Evolutionary conservation across 2,113 vertebrate genomes (phyloP).

Genomic region (Lagopus muta): DNA sequence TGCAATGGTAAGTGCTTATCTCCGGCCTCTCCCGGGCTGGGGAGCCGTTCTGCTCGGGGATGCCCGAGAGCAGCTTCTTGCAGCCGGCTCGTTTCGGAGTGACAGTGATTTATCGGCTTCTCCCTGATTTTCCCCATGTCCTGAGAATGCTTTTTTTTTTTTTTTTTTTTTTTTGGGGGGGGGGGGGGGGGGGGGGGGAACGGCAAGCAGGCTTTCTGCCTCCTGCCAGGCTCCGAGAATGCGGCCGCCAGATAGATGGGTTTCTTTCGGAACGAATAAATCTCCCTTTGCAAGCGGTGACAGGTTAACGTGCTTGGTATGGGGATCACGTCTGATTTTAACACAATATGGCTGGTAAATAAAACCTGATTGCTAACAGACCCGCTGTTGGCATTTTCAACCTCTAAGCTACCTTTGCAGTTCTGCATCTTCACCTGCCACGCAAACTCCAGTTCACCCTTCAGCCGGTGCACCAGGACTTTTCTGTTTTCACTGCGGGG

Average conservation of each 20-base stretch:
- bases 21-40: not conserved
- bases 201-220: not conserved
- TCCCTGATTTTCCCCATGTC: not conserved
- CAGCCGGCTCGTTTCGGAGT: not conserved
- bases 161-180: too few species aligned
- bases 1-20: slow-evolving; percentile 44
- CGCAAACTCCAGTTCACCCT: slow-evolving; percentile 64
- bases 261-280: not conserved
- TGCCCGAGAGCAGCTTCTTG: not conserved
- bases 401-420: not conserved
- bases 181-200: too few species aligned
- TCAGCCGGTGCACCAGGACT: not conserved
- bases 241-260: not conserved
- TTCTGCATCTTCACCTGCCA: slow-evolving; percentile 63
- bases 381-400: not conserved
- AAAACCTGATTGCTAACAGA: slow-evolving; percentile 50
- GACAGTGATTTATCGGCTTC: not conserved
- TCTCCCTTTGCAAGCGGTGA: not conserved
- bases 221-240: not conserved
- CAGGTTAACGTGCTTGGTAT: slow-evolving; percentile 49
- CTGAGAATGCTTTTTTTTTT: not conserved
- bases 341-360: slow-evolving; percentile 72
- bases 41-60: not conserved
- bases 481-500: not conserved
- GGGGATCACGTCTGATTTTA: slow-evolving; percentile 56